A percentile compares a stretch with the other conserved stretches of the same genome.
Conservation (phyloP, 2,797 vertebrate species). For the Austrolebias charrua region DNA sequence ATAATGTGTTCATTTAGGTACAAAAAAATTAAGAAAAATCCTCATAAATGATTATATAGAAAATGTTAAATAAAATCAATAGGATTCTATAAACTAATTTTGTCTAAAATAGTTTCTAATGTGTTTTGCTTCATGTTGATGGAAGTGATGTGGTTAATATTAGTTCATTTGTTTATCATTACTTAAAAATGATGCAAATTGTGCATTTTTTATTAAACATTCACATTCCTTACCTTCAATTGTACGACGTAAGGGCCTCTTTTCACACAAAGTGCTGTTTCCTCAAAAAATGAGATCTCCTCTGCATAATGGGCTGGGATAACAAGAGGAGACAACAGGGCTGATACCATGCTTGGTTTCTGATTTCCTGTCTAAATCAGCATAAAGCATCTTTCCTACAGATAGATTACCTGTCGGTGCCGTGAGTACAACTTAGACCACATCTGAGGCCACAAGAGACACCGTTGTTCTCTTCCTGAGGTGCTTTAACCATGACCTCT, state of each 20-base stretch:
- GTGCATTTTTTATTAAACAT: neutral
- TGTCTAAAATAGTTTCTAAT: too few species aligned
- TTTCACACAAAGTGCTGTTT: conserved; percentile 51
- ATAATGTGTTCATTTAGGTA: too few species aligned
- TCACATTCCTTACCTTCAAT: neutral
- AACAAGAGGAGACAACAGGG: conserved; percentile 61
- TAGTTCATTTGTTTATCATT: neutral
- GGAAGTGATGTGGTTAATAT: too few species aligned
- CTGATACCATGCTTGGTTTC: conserved; percentile 67
- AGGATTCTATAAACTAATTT: too few species aligned
- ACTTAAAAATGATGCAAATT: too few species aligned
- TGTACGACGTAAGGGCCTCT: conserved; percentile 24
- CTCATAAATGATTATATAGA: too few species aligned
- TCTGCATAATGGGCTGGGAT: conserved; percentile 62
- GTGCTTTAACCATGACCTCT: conserved; percentile 70
- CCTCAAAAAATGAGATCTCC: conserved; percentile 57
- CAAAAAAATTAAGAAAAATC: too few species aligned
- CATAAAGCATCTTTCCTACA: conserved; percentile 75
- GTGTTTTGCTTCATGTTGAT: too few species aligned
- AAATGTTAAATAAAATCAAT: too few species aligned
- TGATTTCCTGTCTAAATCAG: conserved; percentile 79
- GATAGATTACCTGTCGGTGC: conserved; percentile 82
- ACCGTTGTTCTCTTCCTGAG: conserved; percentile 67
- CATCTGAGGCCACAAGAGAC: conserved; percentile 78
- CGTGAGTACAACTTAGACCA: conserved; percentile 81